phyloP scores from a whole-genome alignment of 2,888 invertebrate species.

The Agrochola lychnidis region DNA sequence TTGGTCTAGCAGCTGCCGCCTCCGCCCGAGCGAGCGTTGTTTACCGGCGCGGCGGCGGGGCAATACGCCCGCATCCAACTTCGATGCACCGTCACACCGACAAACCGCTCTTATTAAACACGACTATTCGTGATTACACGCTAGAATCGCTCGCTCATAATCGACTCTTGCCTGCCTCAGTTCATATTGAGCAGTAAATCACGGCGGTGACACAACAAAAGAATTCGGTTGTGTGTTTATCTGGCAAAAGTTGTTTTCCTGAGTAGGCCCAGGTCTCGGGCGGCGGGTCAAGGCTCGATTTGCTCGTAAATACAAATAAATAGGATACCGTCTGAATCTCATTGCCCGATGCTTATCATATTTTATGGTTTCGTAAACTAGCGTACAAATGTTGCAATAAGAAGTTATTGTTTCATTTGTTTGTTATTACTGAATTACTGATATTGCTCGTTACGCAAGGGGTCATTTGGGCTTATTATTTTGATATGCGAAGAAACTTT shows the following conservation, averaged over 20 bases:
- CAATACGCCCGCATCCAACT: conserved; percentile 80
- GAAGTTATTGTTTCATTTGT: conserved; percentile 77
- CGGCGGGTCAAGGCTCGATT: conserved; percentile 83
- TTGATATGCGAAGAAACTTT: not conserved
- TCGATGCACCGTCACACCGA: conserved; percentile 75
- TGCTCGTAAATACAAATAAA: conserved; percentile 88
- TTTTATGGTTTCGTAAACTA: conserved; percentile 86
- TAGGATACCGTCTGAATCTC: conserved; percentile 84
- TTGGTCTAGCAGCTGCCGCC: conserved; percentile 80
- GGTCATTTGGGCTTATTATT: not conserved
- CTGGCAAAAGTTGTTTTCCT: conserved; percentile 78
- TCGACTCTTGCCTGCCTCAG: conserved; percentile 63
- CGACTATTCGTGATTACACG: conserved; percentile 65
- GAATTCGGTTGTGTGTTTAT: conserved; percentile 76
- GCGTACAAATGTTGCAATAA: conserved; percentile 81
- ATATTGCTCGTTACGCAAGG: not conserved
- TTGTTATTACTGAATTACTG: conserved; percentile 47
- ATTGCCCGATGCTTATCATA: conserved; percentile 87
- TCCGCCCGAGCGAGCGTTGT: conserved; percentile 81
- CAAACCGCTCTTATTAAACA: conserved; percentile 79
- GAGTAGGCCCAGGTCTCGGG: conserved; percentile 71
- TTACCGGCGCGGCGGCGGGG: conserved; percentile 81
- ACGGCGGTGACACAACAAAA: conserved; percentile 70
- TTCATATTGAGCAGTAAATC: conserved; percentile 75
- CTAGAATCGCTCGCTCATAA: conserved; percentile 49